Evolutionary conservation across 2,113 vertebrate species (phyloP).

Genomic region (Gallinago media): DNA sequence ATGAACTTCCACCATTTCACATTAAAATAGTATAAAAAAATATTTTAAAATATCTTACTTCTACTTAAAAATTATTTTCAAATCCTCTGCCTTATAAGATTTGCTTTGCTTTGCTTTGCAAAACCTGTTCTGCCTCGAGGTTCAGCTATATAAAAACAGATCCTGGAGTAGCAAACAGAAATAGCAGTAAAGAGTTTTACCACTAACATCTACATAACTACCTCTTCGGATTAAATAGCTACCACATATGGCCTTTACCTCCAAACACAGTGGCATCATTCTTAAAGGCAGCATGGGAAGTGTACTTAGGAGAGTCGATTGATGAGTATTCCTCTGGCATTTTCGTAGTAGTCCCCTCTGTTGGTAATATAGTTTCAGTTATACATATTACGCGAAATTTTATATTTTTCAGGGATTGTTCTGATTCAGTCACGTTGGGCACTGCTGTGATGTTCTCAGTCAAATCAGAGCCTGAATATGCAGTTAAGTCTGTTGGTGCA

Average conservation of each 20-base stretch:
- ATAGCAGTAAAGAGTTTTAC: neutral
- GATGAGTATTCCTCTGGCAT: neutral
- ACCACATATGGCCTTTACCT: constrained; percentile 59
- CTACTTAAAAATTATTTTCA: neutral
- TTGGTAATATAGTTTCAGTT: constrained; percentile 55
- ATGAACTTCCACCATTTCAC: neutral
- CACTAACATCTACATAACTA: neutral
- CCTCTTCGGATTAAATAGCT: neutral
- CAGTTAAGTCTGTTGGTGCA: neutral
- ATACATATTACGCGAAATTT: constrained; percentile 53
- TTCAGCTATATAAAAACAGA: neutral
- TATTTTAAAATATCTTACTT: neutral
- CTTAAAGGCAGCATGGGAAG: constrained; percentile 31
- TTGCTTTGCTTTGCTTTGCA: neutral
- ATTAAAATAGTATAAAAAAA: neutral
- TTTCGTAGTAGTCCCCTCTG: constrained; percentile 21
- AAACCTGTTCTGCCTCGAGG: neutral
- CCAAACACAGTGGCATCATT: constrained; percentile 74
- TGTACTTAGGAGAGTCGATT: neutral
- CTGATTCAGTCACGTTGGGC: neutral
- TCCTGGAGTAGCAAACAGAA: neutral
- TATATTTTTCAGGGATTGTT: neutral
- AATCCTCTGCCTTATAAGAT: neutral
- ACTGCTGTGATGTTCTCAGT: neutral
- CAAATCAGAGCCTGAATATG: neutral